Percentiles rank a stretch among this genome's conserved stretches.
These are phyloP conservation scores for Abrostola triplasia DNA, from an alignment of 2,888 invertebrate species.

Conservation along the genomic window DNA sequence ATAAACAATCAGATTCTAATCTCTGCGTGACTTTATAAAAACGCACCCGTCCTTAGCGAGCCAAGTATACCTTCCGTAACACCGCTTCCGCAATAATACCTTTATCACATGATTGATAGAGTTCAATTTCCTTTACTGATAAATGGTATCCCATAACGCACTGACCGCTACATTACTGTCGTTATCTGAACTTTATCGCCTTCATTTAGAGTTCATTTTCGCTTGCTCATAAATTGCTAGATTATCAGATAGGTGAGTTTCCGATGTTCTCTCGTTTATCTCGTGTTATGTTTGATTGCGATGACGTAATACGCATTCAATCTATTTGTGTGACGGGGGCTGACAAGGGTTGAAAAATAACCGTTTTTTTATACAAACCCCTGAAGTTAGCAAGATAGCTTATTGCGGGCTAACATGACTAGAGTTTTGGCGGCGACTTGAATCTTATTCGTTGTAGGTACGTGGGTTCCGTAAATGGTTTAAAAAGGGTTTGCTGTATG, in stretches of 20 bases:
- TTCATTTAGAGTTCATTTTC: slow-evolving; percentile 19
- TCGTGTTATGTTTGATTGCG: slow-evolving; percentile 53
- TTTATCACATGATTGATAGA: slow-evolving; percentile 41
- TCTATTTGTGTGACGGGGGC: slow-evolving; percentile 46
- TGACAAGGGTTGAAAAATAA: slow-evolving; percentile 42
- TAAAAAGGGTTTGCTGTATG: background rate
- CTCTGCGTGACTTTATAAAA: slow-evolving; percentile 27
- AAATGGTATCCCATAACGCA: slow-evolving; percentile 39
- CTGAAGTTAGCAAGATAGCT: slow-evolving; percentile 6
- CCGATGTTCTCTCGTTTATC: slow-evolving; percentile 60
- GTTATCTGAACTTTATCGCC: slow-evolving; percentile 12
- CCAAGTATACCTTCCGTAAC: slow-evolving; percentile 17
- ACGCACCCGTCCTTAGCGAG: slow-evolving; percentile 15
- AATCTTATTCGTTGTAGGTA: background rate
- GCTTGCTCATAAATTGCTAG: slow-evolving; percentile 24
- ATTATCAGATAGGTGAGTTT: slow-evolving; percentile 50
- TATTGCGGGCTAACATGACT: slow-evolving; percentile 1
- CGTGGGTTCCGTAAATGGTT: background rate
- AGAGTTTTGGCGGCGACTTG: background rate
- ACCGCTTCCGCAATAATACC: slow-evolving; percentile 42
- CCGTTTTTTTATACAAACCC: slow-evolving; percentile 12
- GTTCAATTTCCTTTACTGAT: slow-evolving; percentile 48
- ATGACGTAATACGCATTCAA: slow-evolving; percentile 58
- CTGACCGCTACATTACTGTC: slow-evolving; percentile 34
- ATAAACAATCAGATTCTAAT: background rate